Evolutionary conservation across 2,888 invertebrate species (phyloP).

Genomic region (Cylindroiulus punctatus): DNA sequence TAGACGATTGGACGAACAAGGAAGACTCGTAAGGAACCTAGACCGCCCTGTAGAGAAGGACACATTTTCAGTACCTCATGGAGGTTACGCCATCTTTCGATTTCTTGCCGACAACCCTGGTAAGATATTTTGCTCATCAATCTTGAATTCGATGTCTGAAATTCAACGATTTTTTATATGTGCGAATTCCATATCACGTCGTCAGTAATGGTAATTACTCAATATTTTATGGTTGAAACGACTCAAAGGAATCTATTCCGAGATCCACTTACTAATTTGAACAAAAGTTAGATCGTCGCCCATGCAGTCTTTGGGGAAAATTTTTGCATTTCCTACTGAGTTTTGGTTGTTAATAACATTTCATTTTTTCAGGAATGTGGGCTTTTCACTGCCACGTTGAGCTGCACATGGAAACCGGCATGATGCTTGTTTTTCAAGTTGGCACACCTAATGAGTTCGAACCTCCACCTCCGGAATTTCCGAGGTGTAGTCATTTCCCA

Average conservation of each 20-base stretch:
- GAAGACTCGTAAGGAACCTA: constrained; percentile 78
- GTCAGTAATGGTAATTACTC: no score
- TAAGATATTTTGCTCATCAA: constrained; percentile 62
- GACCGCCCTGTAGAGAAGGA: constrained; percentile 83
- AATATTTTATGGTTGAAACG: no score
- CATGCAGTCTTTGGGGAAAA: no score
- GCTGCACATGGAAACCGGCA: constrained; percentile 89
- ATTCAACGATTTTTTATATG: no score
- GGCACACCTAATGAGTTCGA: constrained; percentile 81
- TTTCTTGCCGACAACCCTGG: constrained; percentile 88
- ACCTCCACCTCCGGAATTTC: constrained; percentile 79
- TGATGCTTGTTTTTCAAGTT: constrained; percentile 86
- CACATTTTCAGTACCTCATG: constrained; percentile 89
- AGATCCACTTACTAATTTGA: no score
- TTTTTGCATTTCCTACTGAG: no score
- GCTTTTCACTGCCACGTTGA: constrained; percentile 92
- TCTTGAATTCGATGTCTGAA: no score
- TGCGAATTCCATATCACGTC: no score
- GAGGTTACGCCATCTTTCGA: constrained; percentile 85
- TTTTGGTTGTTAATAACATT: no score
- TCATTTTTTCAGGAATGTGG: constrained; percentile 69
- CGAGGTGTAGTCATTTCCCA: constrained; percentile 72
- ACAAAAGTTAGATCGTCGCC: no score
- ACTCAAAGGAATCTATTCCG: no score
- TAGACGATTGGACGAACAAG: constrained; percentile 72